Evolutionary conservation across 2,797 vertebrate species (phyloP).

Genomic region (Semotilus atromaculatus): DNA sequence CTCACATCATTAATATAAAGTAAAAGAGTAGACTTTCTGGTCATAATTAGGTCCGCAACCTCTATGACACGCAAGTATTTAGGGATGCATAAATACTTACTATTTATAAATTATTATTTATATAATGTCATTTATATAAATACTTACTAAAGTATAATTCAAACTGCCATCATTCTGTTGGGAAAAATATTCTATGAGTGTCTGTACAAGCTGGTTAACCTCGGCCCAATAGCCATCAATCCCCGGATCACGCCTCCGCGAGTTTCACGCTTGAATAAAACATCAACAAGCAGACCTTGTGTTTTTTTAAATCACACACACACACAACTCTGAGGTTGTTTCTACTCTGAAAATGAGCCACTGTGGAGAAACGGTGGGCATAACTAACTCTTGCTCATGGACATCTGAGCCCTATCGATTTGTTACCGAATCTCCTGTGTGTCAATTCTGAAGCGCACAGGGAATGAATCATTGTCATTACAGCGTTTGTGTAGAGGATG

Average conservation of each 20-base stretch:
- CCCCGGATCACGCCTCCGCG: background rate
- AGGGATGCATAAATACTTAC: too few species aligned
- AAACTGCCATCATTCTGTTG: slow-evolving; percentile 18
- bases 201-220: slow-evolving; percentile 28
- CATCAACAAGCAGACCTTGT: slow-evolving; percentile 17
- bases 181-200: background rate
- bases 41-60: slow-evolving; percentile 9
- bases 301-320: background rate
- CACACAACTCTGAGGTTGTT: background rate
- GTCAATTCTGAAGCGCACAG: slow-evolving; percentile 8
- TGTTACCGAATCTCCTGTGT: slow-evolving; percentile 12
- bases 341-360: slow-evolving; percentile 15
- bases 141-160: too few species aligned
- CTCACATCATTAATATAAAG: slow-evolving; percentile 16
- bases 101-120: too few species aligned
- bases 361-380: background rate
- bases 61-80: slow-evolving; percentile 4
- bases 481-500: background rate
- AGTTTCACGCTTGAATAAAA: slow-evolving; percentile 6
- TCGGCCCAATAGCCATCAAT: slow-evolving; percentile 3
- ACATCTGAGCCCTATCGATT: slow-evolving; percentile 37
- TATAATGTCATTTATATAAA: too few species aligned
- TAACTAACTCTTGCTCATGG: slow-evolving; percentile 14
- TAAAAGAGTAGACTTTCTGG: slow-evolving; percentile 4
- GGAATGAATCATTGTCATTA: slow-evolving; percentile 29